A percentile compares a stretch with the other conserved stretches of the same genome.
Evolutionary conservation across 64 coral and sea anemone genomes (phyloP).

Genomic region (Astreopora myriophthalma): DNA sequence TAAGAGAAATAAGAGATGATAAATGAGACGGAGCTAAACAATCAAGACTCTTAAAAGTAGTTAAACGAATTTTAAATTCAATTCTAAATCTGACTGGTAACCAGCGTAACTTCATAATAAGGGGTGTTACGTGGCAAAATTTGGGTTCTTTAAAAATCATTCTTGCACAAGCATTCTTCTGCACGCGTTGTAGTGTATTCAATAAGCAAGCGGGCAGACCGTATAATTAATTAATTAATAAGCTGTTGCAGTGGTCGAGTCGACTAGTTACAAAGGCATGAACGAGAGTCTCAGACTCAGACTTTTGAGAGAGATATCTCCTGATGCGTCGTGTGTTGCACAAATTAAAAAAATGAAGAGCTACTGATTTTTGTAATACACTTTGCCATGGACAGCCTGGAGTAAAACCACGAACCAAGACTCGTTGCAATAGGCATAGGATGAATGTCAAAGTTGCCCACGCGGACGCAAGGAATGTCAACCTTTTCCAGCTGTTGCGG

Average conservation of each 20-base stretch:
- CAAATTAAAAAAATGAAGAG: neutral
- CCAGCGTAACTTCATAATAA: neutral
- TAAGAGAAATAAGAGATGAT: too few relatives aligned
- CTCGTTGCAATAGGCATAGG: neutral
- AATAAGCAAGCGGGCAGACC: neutral
- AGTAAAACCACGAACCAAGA: neutral
- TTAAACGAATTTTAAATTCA: neutral
- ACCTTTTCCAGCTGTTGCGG: neutral
- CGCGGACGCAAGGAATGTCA: neutral
- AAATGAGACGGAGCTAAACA: too few relatives aligned
- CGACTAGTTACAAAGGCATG: neutral
- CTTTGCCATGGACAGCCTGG: neutral
- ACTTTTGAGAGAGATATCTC: neutral
- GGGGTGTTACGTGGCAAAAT: neutral
- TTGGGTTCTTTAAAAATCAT: neutral
- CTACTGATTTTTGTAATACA: neutral
- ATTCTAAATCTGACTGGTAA: neutral
- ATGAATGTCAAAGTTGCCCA: neutral
- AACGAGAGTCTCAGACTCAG: neutral
- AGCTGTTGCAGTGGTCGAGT: neutral
- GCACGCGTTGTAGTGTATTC: neutral
- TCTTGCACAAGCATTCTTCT: neutral
- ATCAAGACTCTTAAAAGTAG: too few relatives aligned
- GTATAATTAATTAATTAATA: too few relatives aligned
- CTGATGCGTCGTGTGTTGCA: neutral